Evolutionary conservation across 1,140 invertebrate species (phyloP), one percentile per base, ranked within the genome.

Genomic region (Ruditapes philippinarum): DNA sequence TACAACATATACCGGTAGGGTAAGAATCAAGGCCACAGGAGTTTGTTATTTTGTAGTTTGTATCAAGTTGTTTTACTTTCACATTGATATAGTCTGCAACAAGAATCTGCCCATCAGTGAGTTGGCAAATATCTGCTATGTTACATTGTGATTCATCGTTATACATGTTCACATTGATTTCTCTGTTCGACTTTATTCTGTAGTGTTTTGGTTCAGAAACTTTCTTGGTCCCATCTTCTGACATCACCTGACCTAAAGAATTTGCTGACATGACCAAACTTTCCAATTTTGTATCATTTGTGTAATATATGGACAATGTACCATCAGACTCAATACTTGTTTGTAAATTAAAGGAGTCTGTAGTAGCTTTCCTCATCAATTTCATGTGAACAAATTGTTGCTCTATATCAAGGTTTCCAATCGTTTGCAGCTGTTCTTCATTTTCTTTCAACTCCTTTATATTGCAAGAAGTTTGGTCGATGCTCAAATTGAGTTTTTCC

Each of bases 71-170:
- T 31, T 80, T 80, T 1, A 80, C 9, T n/a, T 62, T 57, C 9
- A 14, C 17, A 22, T 80, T 80, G 14, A 33, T 22, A 5, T 36
- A 12, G 36, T 80, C 78, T 38, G 31, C 19, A 4, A 80, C 5
- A 1, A 80, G 28, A 11, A 80, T 36, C 4, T 28, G n/a, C 1
- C 78, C 78, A 60, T 62, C 54, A 0, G 14, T 12, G 36, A 60
- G 78, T 25, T 60, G 49, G 28, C 78, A 80, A 19, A 80, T 33
- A 57, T 38, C 78, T 19, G 19, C 22, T 22, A 80, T 80, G 25
- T 0, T 0, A 42, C 78, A 80, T 25, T 1, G 4, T 1, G 19
- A 4, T 28, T 19, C 25, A 31, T 78, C 74, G 2, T 1, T 25
- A 19, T 7, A 4, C 14, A 78, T 1, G 25, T 42, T 78, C 1